These are phyloP conservation scores for Heliconius erato DNA, from an alignment of 2,888 invertebrate genomes.

Conservation along the genomic window DNA sequence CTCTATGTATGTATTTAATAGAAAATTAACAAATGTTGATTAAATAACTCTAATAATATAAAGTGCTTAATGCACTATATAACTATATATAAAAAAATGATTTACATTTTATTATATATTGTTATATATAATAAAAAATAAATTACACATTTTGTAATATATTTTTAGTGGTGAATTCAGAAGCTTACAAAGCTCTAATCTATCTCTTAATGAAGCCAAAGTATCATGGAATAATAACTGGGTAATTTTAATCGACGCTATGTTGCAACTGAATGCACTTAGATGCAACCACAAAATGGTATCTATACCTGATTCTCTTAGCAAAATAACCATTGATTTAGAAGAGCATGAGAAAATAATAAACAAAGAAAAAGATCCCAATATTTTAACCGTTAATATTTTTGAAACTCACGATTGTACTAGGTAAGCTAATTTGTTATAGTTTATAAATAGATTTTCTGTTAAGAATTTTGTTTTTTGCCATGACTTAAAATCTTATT, in stretches of 20 bases:
- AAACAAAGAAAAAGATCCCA: conserved; percentile 14
- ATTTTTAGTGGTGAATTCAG: conserved; percentile 63
- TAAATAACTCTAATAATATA: too few relatives aligned
- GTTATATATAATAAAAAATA: too few relatives aligned
- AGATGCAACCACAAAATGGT: conserved; percentile 86
- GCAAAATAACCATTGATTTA: conserved; percentile 60
- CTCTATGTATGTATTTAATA: too few relatives aligned
- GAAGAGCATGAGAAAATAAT: conserved; percentile 50
- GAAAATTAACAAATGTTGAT: too few relatives aligned
- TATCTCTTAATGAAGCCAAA: conserved; percentile 64
- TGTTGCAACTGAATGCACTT: conserved; percentile 90
- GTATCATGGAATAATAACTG: conserved; percentile 90
- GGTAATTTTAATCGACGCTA: conserved; percentile 92
- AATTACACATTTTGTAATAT: too few relatives aligned
- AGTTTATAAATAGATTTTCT: neutral
- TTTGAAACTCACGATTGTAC: conserved; percentile 54
- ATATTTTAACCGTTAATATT: conserved; percentile 53
- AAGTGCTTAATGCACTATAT: too few relatives aligned
- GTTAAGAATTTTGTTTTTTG: too few relatives aligned
- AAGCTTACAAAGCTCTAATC: conserved; percentile 59
- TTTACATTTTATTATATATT: too few relatives aligned
- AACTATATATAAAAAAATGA: too few relatives aligned
- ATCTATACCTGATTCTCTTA: conserved; percentile 85
- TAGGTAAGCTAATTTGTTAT: conserved; percentile 55
- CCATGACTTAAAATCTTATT: too few relatives aligned